Conservation (phyloP, 2,797 vertebrate species). For the Tamandua tetradactyla region DNA sequence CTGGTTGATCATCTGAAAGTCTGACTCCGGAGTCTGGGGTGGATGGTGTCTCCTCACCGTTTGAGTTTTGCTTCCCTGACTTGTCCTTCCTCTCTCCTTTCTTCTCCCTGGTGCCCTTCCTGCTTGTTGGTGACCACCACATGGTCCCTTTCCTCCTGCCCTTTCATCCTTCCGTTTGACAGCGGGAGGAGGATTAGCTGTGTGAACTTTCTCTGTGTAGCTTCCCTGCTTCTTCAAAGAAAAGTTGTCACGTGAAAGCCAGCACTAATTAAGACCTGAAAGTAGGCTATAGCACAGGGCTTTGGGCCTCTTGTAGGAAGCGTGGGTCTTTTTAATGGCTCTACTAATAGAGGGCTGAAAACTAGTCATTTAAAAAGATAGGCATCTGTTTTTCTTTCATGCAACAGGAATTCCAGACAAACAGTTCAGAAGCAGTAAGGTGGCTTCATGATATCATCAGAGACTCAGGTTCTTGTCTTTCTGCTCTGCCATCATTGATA, state of each 20-base stretch:
- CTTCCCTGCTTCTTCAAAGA: conserved; percentile 51
- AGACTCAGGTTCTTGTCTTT: not conserved
- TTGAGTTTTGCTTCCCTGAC: rapidly evolving
- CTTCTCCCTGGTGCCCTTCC: not conserved
- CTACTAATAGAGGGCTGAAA: not conserved
- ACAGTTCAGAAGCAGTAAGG: too few species aligned
- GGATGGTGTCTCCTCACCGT: not conserved
- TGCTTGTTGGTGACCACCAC: not conserved
- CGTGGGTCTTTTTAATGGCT: not conserved
- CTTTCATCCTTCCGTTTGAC: not conserved
- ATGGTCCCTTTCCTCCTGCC: not conserved
- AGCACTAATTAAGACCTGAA: not conserved
- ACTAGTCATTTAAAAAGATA: not conserved
- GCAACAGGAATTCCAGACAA: not conserved
- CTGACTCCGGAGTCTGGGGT: rapidly evolving
- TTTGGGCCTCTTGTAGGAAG: not conserved
- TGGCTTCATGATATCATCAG: rapidly evolving
- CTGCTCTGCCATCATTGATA: not conserved
- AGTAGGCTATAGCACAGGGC: not conserved
- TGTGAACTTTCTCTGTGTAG: not conserved
- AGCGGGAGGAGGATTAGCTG: not conserved
- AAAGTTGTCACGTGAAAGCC: not conserved
- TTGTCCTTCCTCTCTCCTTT: not conserved
- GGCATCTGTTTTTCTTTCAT: not conserved
- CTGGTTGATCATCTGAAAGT: too few species aligned